Percentiles rank a stretch among this genome's conserved stretches.
Evolutionary conservation across 2,797 vertebrate genomes (phyloP).

Genomic region (Poecilia picta): DNA sequence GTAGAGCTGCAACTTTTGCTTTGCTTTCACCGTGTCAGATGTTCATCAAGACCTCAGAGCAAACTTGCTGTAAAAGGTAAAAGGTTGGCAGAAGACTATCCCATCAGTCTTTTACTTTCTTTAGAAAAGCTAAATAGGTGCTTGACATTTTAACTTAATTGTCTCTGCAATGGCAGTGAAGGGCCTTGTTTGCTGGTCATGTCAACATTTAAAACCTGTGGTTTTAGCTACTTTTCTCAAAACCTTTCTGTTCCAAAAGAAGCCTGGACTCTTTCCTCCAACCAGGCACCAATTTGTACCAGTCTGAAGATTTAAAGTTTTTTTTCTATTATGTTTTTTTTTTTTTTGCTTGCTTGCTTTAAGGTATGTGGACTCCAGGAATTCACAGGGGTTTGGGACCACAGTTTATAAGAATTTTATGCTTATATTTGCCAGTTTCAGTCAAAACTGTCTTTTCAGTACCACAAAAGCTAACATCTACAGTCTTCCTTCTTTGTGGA

Average conservation of each 20-base stretch:
- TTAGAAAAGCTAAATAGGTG: neutral
- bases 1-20: neutral
- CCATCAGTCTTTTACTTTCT: neutral
- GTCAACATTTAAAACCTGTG: neutral
- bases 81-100: neutral
- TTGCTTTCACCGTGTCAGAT: neutral
- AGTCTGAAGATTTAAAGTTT: neutral
- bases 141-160: neutral
- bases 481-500: neutral
- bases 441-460: neutral
- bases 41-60: neutral
- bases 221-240: neutral
- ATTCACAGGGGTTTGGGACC: neutral
- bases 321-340: neutral
- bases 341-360: neutral
- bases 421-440: neutral
- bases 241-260: neutral
- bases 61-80: neutral
- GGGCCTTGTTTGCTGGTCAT: neutral
- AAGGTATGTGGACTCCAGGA: neutral
- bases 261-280: neutral
- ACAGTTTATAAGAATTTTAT: neutral
- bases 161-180: neutral
- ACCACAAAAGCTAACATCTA: neutral
- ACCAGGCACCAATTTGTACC: neutral